phyloP scores from a whole-genome alignment of 2,888 invertebrate genomes.

The Cephus rjabovi region DNA sequence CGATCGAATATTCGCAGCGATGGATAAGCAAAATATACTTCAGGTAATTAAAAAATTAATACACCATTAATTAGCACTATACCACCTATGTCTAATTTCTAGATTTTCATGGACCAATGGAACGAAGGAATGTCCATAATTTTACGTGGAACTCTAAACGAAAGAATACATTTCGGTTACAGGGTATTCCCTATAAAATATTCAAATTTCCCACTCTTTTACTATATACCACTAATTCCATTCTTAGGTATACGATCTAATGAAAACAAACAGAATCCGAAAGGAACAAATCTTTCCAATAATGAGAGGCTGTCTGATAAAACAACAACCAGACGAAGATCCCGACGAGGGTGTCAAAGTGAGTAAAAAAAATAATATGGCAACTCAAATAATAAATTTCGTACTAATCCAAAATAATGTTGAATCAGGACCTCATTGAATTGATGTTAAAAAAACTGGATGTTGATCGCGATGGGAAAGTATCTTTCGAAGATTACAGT shows the following conservation, averaged over 20 bases:
- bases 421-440: constrained; percentile 70
- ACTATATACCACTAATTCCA: neutral
- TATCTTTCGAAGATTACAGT: constrained; percentile 69
- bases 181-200: constrained; percentile 37
- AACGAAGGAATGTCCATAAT: constrained; percentile 68
- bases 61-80: neutral
- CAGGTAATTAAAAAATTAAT: constrained; percentile 34
- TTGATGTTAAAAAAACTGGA: constrained; percentile 72
- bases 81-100: neutral
- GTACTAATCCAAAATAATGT: constrained; percentile 2
- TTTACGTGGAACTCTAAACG: constrained; percentile 69
- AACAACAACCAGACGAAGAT: constrained; percentile 70
- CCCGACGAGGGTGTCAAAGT: constrained; percentile 72
- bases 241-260: constrained; percentile 54
- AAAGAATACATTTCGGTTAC: constrained; percentile 64
- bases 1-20: constrained; percentile 51
- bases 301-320: constrained; percentile 65
- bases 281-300: constrained; percentile 59
- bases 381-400: neutral
- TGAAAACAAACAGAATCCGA: constrained; percentile 50
- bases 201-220: neutral
- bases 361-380: neutral
- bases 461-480: constrained; percentile 71
- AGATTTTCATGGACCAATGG: constrained; percentile 44
- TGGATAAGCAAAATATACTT: constrained; percentile 43